Percentiles rank a stretch among this genome's conserved stretches.
Evolutionary conservation across 37 sponge, comb jelly and placozoan genomes (phyloP).

Genomic region (Geodia barretti): DNA sequence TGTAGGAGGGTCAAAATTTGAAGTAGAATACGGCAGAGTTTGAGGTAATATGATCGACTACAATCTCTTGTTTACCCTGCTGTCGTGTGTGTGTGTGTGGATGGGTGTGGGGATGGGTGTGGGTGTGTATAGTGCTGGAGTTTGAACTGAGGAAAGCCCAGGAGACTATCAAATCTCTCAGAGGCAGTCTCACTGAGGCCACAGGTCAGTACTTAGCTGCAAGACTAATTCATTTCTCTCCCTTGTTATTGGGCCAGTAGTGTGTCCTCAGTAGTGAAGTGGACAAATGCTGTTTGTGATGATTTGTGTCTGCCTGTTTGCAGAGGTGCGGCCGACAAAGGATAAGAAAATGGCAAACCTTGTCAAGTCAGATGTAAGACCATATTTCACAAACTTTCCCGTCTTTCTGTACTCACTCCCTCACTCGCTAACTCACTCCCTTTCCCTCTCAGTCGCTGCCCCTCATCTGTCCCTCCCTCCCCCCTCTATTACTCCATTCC

Average conservation of each 20-base stretch:
- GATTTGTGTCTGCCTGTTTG: neutral
- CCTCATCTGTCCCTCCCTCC: neutral
- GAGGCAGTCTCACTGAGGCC: slow-evolving; percentile 90
- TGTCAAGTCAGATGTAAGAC: slow-evolving; percentile 18
- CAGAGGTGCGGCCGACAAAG: slow-evolving; percentile 6
- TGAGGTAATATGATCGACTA: too few relatives aligned
- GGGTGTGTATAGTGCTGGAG: slow-evolving; percentile 83
- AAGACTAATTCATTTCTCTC: too few relatives aligned
- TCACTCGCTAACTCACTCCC: neutral
- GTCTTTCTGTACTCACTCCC: neutral
- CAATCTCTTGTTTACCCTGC: too few relatives aligned
- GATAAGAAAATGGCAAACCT: slow-evolving; percentile 1
- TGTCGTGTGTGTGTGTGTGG: too few relatives aligned
- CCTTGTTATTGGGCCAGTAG: too few relatives aligned
- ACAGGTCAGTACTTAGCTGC: slow-evolving; percentile 55
- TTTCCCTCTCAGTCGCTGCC: neutral
- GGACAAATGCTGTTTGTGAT: neutral
- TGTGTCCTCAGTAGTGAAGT: too few relatives aligned
- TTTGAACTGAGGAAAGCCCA: slow-evolving; percentile 94
- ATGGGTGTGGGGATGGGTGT: neutral
- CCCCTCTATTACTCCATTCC: neutral
- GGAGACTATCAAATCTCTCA: slow-evolving; percentile 93
- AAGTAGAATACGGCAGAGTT: too few relatives aligned
- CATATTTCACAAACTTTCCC: neutral
- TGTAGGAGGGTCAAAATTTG: too few relatives aligned